phyloP scores from a whole-genome alignment of 2,113 vertebrate genomes.

The Podarcis cretensis region DNA sequence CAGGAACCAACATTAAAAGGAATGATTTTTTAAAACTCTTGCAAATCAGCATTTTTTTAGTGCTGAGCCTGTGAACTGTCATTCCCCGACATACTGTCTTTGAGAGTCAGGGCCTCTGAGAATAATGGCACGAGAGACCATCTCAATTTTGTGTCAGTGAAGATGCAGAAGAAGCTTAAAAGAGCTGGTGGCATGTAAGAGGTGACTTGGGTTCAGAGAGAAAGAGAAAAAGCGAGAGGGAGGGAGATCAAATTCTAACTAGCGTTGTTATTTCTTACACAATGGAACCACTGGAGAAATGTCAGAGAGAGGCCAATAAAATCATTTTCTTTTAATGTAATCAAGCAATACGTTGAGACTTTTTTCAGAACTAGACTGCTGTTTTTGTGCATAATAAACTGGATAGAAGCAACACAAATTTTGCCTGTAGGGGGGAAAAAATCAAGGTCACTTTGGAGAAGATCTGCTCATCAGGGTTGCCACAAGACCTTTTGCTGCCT shows the following conservation, averaged over 20 bases:
- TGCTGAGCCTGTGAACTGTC: slow-evolving; percentile 19
- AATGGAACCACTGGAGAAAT: not conserved
- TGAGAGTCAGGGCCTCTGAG: not conserved
- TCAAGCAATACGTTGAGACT: not conserved
- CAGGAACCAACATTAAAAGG: slow-evolving; percentile 17
- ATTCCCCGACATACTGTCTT: not conserved
- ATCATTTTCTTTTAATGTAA: not conserved
- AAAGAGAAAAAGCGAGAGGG: too few species aligned
- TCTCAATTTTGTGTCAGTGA: not conserved
- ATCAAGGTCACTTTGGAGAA: not conserved
- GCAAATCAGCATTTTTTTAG: slow-evolving; percentile 25
- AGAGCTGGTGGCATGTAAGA: not conserved
- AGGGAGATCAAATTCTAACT: not conserved
- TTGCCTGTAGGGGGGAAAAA: not conserved
- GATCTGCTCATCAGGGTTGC: too few species aligned
- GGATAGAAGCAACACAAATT: not conserved
- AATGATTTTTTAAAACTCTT: slow-evolving; percentile 3
- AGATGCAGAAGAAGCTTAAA: slow-evolving; percentile 7
- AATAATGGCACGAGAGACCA: not conserved
- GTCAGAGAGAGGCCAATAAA: not conserved
- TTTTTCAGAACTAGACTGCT: not conserved
- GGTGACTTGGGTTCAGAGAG: not conserved
- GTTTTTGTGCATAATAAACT: not conserved
- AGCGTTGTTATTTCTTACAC: not conserved
- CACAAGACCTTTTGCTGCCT: too few species aligned